Base-by-base conservation (phyloP, 2,888 invertebrate species). In the Parnassius orleans region DNA sequence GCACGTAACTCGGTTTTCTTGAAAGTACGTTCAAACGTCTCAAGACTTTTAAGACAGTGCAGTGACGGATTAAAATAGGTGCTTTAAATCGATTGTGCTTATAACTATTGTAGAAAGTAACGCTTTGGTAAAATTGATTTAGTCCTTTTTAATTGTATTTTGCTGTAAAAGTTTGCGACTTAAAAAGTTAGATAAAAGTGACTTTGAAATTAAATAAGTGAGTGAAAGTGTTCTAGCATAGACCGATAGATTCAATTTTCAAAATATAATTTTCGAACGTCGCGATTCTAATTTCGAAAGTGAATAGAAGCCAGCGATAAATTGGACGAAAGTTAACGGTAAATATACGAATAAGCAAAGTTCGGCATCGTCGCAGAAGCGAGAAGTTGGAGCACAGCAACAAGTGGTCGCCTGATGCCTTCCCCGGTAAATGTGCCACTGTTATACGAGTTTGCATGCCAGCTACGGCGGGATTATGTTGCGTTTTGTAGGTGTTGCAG, bases 361-460 rank as follows among this genome's bases (percentile, higher is more conserved):
- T 83, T 83, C 71, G 65, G 72, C 75, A 74, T 67, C 76, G 76
- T 69, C 72, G 73, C 74, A 57, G 60, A 41, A 63, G 67, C 68
- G 78, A 74, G 77, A 82, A 86, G 84, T 87, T 87, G 81, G 83
- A 76, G 75, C 74, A 76, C 71, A 76, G 87, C 90, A 90, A 90
- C 90, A 90, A 88, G 90, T 90, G 89, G 83, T 76, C 83, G 84
- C 65, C 87, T 78, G 87, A 90, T 91, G 90, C 83, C 77, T 83
- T 83, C 76, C 81, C 83, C 83, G 90, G 90, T 91, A 90, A 90
- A 83, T 86, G 86, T 87, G 84, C 79, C 80, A 84, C 78, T 86
- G 84, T 85, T 86, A 80, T 80, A 84, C 83, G 79, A 80, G 78
- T 88, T 88, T 90, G 90, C 90, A 90, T 90, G 89, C 86, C 80